Percentiles rank a stretch among this genome's conserved stretches.
Evolutionary conservation across 1,140 invertebrate species (phyloP).

Genomic region (Bombus confusus): DNA sequence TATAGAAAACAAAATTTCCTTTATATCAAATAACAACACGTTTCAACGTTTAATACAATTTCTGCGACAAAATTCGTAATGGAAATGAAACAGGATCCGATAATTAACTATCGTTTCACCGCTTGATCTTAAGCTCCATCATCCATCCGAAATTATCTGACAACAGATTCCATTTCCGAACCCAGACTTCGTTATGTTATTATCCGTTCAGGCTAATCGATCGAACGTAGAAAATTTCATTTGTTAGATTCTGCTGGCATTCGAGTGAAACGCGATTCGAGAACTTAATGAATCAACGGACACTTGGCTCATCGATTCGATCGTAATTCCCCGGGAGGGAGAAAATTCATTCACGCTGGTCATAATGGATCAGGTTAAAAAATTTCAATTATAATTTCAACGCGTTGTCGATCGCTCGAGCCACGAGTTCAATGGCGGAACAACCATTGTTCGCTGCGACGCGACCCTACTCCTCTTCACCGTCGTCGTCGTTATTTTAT

Average conservation of each 20-base stretch:
- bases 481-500: neutral
- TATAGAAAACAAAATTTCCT: too few species aligned
- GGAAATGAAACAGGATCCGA: neutral
- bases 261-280: neutral
- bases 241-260: neutral
- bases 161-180: neutral
- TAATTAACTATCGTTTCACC: neutral
- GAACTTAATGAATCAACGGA: slow-evolving; percentile 14
- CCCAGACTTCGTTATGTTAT: neutral
- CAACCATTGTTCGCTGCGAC: neutral
- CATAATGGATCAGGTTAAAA: slow-evolving; percentile 15
- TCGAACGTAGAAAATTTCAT: slow-evolving; percentile 29
- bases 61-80: too few species aligned
- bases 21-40: too few species aligned
- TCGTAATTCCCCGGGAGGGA: neutral
- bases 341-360: slow-evolving; percentile 6
- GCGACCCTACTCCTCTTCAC: too few species aligned
- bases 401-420: too few species aligned
- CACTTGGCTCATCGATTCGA: slow-evolving; percentile 14
- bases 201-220: neutral
- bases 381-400: slow-evolving; percentile 37
- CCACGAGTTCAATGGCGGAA: neutral
- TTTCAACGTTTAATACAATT: too few species aligned
- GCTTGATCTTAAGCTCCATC: neutral
- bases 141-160: neutral